phyloP scores from a whole-genome alignment of 2,888 invertebrate genomes.

The Metallyticus violacea region DNA sequence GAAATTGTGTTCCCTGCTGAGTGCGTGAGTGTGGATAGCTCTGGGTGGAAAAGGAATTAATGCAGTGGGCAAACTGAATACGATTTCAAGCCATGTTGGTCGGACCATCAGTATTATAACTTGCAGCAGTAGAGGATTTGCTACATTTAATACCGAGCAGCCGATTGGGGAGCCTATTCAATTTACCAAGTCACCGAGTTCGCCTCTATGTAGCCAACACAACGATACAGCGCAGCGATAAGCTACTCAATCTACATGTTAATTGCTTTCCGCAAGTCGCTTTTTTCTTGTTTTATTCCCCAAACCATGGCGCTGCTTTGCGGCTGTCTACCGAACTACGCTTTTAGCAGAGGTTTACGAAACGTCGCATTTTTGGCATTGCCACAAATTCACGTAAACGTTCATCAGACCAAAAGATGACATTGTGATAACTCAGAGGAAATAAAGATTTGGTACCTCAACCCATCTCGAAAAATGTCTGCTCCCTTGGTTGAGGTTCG shows the following conservation, averaged over 20 bases:
- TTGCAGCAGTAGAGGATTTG: slow-evolving; percentile 15
- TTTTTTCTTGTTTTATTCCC: background rate
- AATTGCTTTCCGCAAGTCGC: slow-evolving; percentile 11
- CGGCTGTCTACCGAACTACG: background rate
- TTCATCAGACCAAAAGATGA: background rate
- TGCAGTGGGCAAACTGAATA: background rate
- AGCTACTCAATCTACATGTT: slow-evolving; percentile 26
- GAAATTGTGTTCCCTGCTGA: background rate
- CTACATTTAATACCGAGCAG: slow-evolving; percentile 26
- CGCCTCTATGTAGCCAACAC: background rate
- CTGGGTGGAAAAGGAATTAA: background rate
- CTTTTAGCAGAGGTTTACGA: background rate
- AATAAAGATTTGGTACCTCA: background rate
- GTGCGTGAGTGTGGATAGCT: background rate
- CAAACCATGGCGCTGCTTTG: background rate
- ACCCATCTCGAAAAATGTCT: background rate
- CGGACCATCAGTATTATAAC: background rate
- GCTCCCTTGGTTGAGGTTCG: background rate
- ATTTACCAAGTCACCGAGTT: slow-evolving; percentile 27
- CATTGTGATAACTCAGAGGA: too few species aligned
- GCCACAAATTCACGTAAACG: background rate
- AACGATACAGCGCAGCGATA: background rate
- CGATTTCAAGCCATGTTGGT: background rate
- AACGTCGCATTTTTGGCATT: background rate
- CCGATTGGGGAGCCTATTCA: slow-evolving; percentile 9